These are phyloP conservation scores for Crypturellus undulatus DNA, from an alignment of 2,113 vertebrate genomes.

Conservation along the genomic window DNA sequence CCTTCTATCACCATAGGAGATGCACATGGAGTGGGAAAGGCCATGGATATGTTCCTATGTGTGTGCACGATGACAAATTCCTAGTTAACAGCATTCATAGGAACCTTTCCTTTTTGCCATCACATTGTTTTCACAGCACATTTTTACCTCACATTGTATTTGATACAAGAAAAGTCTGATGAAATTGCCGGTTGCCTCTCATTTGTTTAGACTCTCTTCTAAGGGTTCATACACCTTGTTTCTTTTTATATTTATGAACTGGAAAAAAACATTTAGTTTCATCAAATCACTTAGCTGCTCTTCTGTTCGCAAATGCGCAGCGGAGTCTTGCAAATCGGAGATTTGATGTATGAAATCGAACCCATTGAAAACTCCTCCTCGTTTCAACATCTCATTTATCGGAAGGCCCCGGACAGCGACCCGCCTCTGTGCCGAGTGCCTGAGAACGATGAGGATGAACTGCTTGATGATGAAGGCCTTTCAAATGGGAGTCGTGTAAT, in stretches of 20 bases:
- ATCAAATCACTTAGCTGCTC: accelerated
- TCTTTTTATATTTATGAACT: background rate
- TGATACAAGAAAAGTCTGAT: too few species aligned
- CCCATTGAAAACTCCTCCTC: background rate
- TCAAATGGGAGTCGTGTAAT: accelerated
- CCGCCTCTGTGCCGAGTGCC: background rate
- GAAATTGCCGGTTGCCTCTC: background rate
- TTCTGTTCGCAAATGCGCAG: background rate
- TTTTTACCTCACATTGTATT: too few species aligned
- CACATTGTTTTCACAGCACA: too few species aligned
- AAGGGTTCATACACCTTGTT: background rate
- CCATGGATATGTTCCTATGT: too few species aligned
- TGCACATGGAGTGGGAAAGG: too few species aligned
- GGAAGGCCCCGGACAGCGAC: accelerated
- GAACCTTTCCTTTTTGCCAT: too few species aligned
- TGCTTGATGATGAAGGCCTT: accelerated
- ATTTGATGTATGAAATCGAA: background rate
- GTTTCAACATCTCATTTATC: background rate
- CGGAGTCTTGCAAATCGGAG: background rate
- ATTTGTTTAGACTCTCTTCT: background rate
- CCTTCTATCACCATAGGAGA: too few species aligned
- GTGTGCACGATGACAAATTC: too few species aligned
- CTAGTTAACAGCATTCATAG: too few species aligned
- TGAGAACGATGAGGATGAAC: background rate
- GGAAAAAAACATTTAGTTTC: background rate